These are phyloP conservation scores for Varanus salvator DNA, from an alignment of 2,113 vertebrate genomes.

Conservation along the genomic window DNA sequence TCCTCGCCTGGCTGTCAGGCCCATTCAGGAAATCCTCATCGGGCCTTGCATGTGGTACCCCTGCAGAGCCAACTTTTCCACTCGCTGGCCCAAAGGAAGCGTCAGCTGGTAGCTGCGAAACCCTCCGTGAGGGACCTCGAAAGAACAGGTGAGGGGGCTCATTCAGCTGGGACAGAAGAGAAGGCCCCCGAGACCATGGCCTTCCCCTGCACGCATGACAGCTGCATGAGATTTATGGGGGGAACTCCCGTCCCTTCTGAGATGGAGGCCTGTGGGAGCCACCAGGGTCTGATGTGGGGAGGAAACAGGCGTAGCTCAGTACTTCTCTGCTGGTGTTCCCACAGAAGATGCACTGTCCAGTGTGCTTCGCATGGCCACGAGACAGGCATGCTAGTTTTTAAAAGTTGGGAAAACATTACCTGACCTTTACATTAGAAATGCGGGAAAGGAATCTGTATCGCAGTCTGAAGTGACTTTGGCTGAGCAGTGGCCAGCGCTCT, in stretches of 20 bases:
- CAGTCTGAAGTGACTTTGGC: not conserved
- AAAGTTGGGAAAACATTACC: not conserved
- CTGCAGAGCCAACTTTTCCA: slow-evolving; percentile 71
- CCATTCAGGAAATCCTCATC: slow-evolving; percentile 72
- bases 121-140: slow-evolving; percentile 64
- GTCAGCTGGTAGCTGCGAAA: slow-evolving; percentile 66
- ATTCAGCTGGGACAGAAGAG: slow-evolving; percentile 77
- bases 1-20: slow-evolving; percentile 64
- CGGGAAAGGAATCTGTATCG: not conserved
- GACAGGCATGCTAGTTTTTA: not conserved
- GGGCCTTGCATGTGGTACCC: slow-evolving; percentile 77
- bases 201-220: slow-evolving; percentile 66
- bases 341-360: not conserved
- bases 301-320: slow-evolving; percentile 23
- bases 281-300: slow-evolving; percentile 19
- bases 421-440: too few relatives aligned
- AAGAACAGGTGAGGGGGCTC: slow-evolving; percentile 65
- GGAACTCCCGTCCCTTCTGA: slow-evolving; percentile 66
- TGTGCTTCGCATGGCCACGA: too few relatives aligned
- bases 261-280: slow-evolving; percentile 63
- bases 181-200: slow-evolving; percentile 74
- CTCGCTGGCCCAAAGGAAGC: slow-evolving; percentile 77
- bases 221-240: slow-evolving; percentile 63
- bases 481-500: not conserved
- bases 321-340: not conserved